Percentiles rank a stretch among this genome's conserved stretches.
Conservation (phyloP, 2,888 invertebrate genomes). For the Acleris literana region DNA sequence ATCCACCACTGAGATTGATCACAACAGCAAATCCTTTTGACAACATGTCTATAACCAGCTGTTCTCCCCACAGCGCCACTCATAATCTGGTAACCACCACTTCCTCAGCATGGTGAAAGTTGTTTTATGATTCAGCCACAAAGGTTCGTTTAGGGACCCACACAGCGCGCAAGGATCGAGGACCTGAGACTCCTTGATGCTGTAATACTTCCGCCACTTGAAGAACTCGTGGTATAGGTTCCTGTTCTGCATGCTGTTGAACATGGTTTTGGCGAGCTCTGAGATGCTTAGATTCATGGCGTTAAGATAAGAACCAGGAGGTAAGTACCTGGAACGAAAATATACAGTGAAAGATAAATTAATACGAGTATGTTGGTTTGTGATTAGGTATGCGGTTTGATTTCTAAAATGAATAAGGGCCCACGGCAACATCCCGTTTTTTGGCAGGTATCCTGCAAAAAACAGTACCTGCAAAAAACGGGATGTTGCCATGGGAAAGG, state of each 20-base stretch:
- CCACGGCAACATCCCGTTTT: no score
- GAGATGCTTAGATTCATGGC: slow-evolving; percentile 47
- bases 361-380: no score
- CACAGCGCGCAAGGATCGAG: slow-evolving; percentile 62
- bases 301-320: slow-evolving; percentile 60
- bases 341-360: neutral
- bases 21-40: neutral
- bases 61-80: slow-evolving; percentile 42
- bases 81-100: slow-evolving; percentile 64
- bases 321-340: slow-evolving; percentile 53
- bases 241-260: slow-evolving; percentile 50
- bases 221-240: slow-evolving; percentile 60
- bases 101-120: slow-evolving; percentile 52
- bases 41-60: neutral
- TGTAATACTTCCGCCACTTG: slow-evolving; percentile 63
- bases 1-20: no score
- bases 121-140: slow-evolving; percentile 47
- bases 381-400: no score
- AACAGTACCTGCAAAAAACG: no score
- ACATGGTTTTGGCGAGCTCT: slow-evolving; percentile 54
- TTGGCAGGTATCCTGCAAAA: no score
- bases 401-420: no score
- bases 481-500: no score
- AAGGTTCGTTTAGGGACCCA: slow-evolving; percentile 52
- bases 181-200: slow-evolving; percentile 45